Evolutionary conservation across 2,797 vertebrate genomes (phyloP).

Genomic region (Lacerta agilis): DNA sequence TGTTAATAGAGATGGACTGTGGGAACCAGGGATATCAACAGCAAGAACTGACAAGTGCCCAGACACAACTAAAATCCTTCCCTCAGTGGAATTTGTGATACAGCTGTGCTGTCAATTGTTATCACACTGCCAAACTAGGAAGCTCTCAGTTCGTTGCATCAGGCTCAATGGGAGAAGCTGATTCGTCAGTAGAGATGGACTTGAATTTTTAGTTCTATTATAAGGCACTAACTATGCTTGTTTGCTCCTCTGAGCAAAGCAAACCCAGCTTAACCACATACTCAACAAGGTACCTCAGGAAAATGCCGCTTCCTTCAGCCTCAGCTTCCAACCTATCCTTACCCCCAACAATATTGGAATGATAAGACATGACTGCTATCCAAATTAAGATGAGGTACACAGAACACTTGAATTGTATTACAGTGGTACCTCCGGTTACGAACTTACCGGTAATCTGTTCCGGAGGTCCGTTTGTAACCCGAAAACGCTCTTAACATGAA

Average conservation of each 20-base stretch:
- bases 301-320: not conserved
- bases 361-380: not conserved
- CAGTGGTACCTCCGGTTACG: too few relatives aligned
- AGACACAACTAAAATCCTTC: not conserved
- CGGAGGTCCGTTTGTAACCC: too few relatives aligned
- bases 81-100: not conserved
- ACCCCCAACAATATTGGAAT: not conserved
- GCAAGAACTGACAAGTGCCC: not conserved
- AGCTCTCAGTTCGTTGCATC: not conserved
- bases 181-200: not conserved
- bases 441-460: too few relatives aligned
- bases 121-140: not conserved
- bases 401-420: not conserved
- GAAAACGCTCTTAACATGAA: too few relatives aligned
- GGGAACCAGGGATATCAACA: not conserved
- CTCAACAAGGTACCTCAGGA: not conserved
- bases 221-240: not conserved
- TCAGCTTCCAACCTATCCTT: not conserved
- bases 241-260: too few relatives aligned
- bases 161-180: not conserved
- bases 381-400: not conserved
- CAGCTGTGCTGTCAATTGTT: not conserved
- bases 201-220: not conserved
- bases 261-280: not conserved
- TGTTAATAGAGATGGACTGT: not conserved